These are phyloP conservation scores for Porites evermanni DNA, from an alignment of 92 coral and sea anemone species.

Conservation along the genomic window DNA sequence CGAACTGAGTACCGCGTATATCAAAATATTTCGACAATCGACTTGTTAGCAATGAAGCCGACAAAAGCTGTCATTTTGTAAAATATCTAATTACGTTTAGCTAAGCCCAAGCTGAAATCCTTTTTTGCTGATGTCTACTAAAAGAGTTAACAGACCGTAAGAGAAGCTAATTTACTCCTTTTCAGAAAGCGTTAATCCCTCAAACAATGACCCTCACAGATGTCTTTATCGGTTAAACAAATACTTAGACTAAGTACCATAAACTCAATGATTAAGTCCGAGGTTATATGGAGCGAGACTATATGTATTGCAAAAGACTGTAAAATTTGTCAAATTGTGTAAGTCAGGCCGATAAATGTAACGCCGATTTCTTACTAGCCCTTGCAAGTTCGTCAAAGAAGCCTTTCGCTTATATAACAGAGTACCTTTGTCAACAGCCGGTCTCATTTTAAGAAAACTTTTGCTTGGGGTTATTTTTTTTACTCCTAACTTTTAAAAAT, in stretches of 20 bases:
- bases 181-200: slow-evolving; percentile 31
- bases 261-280: background rate
- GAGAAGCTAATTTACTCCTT: slow-evolving; percentile 7
- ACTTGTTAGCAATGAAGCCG: background rate
- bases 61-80: background rate
- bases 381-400: background rate
- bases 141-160: slow-evolving; percentile 18
- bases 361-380: background rate
- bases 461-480: background rate
- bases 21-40: background rate
- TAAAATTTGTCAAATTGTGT: slow-evolving; percentile 1
- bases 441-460: background rate
- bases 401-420: background rate
- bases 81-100: background rate
- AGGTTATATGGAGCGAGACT: background rate
- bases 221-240: slow-evolving; percentile 27
- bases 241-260: slow-evolving; percentile 8
- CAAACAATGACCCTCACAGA: slow-evolving; percentile 6
- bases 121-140: background rate
- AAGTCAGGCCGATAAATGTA: background rate
- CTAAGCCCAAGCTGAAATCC: background rate
- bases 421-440: background rate
- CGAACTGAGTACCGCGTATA: background rate
- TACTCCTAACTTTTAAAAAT: background rate
- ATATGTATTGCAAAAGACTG: background rate